These are phyloP conservation scores for Arctia plantaginis DNA, from an alignment of 2,888 invertebrate genomes.

Conservation along the genomic window DNA sequence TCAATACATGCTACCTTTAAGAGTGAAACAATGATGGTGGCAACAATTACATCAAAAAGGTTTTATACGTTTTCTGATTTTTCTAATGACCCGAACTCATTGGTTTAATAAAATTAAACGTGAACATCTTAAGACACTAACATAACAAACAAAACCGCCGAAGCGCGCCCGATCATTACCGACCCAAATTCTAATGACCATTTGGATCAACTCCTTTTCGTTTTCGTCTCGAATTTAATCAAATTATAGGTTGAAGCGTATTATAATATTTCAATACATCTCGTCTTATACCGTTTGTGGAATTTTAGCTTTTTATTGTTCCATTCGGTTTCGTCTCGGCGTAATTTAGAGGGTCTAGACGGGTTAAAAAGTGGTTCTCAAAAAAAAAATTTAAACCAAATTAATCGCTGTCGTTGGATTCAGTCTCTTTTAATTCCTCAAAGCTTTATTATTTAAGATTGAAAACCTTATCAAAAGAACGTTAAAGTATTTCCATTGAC, in stretches of 20 bases:
- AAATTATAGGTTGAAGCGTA: constrained; percentile 85
- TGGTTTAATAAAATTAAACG: constrained; percentile 68
- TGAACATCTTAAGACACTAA: constrained; percentile 67
- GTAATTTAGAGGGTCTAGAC: constrained; percentile 83
- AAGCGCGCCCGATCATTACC: constrained; percentile 81
- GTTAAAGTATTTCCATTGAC: neutral
- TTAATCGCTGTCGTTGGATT: constrained; percentile 59
- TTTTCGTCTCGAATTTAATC: constrained; percentile 83
- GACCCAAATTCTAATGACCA: constrained; percentile 83
- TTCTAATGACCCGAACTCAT: constrained; percentile 45
- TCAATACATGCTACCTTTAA: neutral
- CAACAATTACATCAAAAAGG: neutral
- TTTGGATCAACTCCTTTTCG: constrained; percentile 80
- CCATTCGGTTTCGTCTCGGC: constrained; percentile 74
- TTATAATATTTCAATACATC: constrained; percentile 86
- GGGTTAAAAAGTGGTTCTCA: constrained; percentile 63
- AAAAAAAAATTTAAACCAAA: constrained; percentile 46
- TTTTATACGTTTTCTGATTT: neutral
- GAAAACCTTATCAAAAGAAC: neutral
- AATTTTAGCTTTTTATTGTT: constrained; percentile 83
- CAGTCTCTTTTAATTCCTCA: constrained; percentile 39
- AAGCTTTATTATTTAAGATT: neutral
- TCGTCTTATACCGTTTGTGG: constrained; percentile 81
- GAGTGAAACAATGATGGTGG: neutral
- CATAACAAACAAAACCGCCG: constrained; percentile 79